Base-by-base conservation (phyloP, 1,140 invertebrate species). In the Brachionus asplanchnoidis region DNA sequence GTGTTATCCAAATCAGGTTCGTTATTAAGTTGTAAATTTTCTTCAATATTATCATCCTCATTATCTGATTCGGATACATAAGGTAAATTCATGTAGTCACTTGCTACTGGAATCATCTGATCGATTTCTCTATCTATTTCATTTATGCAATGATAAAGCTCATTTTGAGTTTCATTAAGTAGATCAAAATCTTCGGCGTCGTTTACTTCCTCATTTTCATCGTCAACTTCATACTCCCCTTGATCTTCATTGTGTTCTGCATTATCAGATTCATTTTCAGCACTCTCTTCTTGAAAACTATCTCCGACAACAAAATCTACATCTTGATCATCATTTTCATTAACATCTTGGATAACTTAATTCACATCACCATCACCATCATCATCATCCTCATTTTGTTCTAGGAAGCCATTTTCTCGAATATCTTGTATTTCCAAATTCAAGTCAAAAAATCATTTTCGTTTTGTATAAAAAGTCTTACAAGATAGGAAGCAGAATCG, bases 351-450 rank as follows among this genome's bases (percentile, higher is more conserved):
- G 17, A n/a, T 20, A 53, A 53, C 17, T n/a, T n/a, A 2, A 53
- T 53, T 53, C 17, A 53, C 12, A n/a, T 3, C 5, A 66, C 4
- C 12, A n/a, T 3, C 5, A 66, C 4, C 28, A 32, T 32, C 28
- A 32, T 66, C 60, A 23, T 66, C 20, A 66, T 11, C 3, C 99
- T 99, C 92, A 97, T 97, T 90, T 99, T 98, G 91, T 99, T 99
- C 90, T 91, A 99, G 86, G 91, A 99, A 85, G 97, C 97, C 84
- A 98, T 99, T 90, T 92, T 98, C 89, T 95, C 95, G 12, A 91
- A 99, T 86, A 92, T 98, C 86, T 92, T 99, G 83, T 93, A 98
- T 89, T 70, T 70, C 66, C 6, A 70, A 32, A 70, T 70, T 70
- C 32, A 36, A 12, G 66, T 70, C 60, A 23, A 66, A 66, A 66